Percentiles rank a stretch among this genome's conserved stretches.
These are phyloP conservation scores for Drosophila antonietae DNA, from an alignment of 2,888 invertebrate genomes.

Conservation along the genomic window DNA sequence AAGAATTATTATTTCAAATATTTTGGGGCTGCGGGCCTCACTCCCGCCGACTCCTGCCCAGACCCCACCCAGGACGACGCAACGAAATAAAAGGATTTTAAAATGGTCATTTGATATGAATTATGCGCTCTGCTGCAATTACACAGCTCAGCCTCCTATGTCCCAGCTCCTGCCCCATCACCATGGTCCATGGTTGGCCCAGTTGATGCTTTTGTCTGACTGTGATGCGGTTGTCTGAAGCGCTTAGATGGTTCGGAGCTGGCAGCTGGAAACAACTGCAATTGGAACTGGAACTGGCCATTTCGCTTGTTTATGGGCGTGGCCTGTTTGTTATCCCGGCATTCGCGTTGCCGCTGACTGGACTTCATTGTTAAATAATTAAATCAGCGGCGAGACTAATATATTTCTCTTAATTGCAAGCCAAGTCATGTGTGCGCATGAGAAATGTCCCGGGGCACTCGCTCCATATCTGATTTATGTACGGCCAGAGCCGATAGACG, in stretches of 20 bases:
- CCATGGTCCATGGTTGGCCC: constrained; percentile 1
- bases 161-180: neutral
- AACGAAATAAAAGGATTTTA: constrained; percentile 84
- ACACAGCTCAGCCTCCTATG: constrained; percentile 63
- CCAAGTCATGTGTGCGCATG: constrained; percentile 55
- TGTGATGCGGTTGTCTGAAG: constrained; percentile 75
- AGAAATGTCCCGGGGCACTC: constrained; percentile 59
- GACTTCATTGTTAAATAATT: constrained; percentile 83
- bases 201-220: constrained; percentile 75
- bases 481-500: constrained; percentile 45
- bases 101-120: constrained; percentile 84
- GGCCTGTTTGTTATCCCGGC: constrained; percentile 17
- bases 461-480: constrained; percentile 70
- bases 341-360: constrained; percentile 45
- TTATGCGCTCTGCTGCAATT: constrained; percentile 84
- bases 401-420: constrained; percentile 82
- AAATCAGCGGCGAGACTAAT: constrained; percentile 83
- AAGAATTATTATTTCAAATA: constrained; percentile 85
- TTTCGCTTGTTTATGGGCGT: constrained; percentile 48
- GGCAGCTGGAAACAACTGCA: constrained; percentile 6
- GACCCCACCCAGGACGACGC: constrained; percentile 57
- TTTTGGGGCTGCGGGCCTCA: constrained; percentile 67
- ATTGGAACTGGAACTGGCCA: neutral
- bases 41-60: neutral
- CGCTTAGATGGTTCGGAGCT: constrained; percentile 37